Percentiles rank a stretch among this genome's conserved stretches.
phyloP scores from a whole-genome alignment of 2,888 invertebrate genomes.

The Onchidella celtica region DNA sequence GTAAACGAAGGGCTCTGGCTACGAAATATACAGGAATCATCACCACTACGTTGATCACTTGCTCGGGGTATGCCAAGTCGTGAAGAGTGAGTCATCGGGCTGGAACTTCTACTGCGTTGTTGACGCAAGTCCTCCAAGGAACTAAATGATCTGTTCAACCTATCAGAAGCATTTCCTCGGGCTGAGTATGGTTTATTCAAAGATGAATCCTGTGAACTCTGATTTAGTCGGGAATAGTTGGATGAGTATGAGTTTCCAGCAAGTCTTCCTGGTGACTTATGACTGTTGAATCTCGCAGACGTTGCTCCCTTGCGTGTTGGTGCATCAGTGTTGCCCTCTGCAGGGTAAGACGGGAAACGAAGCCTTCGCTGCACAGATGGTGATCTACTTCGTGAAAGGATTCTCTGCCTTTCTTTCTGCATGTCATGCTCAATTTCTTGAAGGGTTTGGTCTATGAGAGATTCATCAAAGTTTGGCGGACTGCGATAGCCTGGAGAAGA shows the following conservation, averaged over 20 bases:
- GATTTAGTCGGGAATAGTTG: background rate
- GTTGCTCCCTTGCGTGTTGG: no score
- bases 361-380: background rate
- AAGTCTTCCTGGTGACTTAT: background rate
- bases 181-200: background rate
- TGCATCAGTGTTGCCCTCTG: background rate
- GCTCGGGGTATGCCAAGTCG: background rate
- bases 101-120: background rate
- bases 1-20: background rate
- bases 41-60: background rate
- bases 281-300: background rate
- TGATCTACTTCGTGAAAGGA: background rate
- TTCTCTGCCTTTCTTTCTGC: constrained; percentile 9
- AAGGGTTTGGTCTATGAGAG: constrained; percentile 12
- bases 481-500: background rate
- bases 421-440: constrained; percentile 24
- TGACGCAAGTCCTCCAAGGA: constrained; percentile 2
- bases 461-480: background rate
- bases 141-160: constrained; percentile 16
- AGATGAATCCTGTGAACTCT: background rate
- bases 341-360: background rate
- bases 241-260: background rate
- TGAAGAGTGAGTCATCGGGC: background rate
- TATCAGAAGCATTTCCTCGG: background rate
- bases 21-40: no score